Evolutionary conservation across 2,888 invertebrate species (phyloP).

Genomic region (Clostera curtula): DNA sequence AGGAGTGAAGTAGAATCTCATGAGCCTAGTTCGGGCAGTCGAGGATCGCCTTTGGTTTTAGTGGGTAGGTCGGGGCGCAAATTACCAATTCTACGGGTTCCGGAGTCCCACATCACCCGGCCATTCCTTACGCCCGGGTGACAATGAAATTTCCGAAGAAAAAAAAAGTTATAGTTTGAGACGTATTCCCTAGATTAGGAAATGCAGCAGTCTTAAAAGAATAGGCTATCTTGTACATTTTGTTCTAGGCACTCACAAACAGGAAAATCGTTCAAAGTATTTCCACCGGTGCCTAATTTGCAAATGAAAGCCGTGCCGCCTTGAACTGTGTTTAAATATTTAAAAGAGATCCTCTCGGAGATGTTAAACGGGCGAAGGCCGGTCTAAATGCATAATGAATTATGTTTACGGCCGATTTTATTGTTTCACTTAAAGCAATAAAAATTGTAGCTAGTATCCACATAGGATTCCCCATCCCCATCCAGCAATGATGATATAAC

Average conservation of each 20-base stretch:
- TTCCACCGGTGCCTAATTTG: constrained; percentile 21
- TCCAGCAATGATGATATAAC: constrained; percentile 8
- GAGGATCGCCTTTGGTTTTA: too few relatives aligned
- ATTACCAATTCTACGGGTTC: too few relatives aligned
- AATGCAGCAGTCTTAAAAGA: too few relatives aligned
- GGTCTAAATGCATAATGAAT: constrained; percentile 38
- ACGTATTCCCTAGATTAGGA: too few relatives aligned
- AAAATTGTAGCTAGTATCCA: constrained; percentile 6
- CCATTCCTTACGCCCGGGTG: too few relatives aligned
- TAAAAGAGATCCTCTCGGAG: constrained; percentile 29
- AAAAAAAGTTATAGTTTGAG: too few relatives aligned
- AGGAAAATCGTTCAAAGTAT: neutral
- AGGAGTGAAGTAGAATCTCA: too few relatives aligned
- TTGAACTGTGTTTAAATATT: constrained; percentile 34
- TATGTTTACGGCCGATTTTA: constrained; percentile 25
- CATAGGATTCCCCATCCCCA: constrained; percentile 6
- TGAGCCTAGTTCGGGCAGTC: too few relatives aligned
- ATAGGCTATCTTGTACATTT: too few relatives aligned
- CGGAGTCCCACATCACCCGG: too few relatives aligned
- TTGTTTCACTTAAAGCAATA: constrained; percentile 19
- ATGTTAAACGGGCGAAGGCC: constrained; percentile 27
- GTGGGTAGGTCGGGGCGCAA: too few relatives aligned
- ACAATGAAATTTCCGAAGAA: too few relatives aligned
- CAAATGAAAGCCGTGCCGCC: constrained; percentile 24
- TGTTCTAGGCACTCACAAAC: neutral